phyloP scores from a whole-genome alignment of 2,888 invertebrate genomes.

The Oligia strigilis region DNA sequence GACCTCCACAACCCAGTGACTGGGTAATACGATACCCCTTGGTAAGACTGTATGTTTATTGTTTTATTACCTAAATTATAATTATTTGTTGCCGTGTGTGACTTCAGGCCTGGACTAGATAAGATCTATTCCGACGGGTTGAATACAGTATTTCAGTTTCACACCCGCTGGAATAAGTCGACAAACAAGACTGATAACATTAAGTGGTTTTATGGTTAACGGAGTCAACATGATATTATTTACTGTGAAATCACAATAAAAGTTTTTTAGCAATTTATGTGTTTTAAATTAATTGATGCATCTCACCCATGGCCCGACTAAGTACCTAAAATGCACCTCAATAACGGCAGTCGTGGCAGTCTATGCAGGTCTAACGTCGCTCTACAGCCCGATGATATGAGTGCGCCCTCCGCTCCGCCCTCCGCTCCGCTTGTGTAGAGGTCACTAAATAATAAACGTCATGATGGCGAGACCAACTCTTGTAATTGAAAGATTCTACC shows the following conservation, averaged over 20 bases:
- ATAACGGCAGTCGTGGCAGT: background rate
- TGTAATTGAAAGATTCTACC: too few relatives aligned
- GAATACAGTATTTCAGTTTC: background rate
- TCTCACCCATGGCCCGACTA: background rate
- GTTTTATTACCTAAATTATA: background rate
- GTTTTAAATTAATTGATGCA: constrained; percentile 26
- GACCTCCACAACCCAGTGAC: background rate
- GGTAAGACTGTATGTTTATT: background rate
- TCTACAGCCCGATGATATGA: background rate
- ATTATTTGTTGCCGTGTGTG: constrained; percentile 21
- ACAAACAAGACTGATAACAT: constrained; percentile 58
- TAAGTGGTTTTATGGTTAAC: constrained; percentile 41
- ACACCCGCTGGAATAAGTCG: constrained; percentile 5
- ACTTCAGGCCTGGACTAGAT: background rate
- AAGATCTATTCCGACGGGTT: constrained; percentile 9
- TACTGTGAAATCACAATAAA: constrained; percentile 54
- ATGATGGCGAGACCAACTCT: too few relatives aligned
- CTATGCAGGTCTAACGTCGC: background rate
- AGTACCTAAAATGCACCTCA: background rate
- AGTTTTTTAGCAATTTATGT: constrained; percentile 30
- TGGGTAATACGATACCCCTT: background rate
- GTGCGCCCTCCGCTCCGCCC: background rate
- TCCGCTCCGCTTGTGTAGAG: background rate
- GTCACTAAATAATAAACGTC: background rate
- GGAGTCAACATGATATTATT: constrained; percentile 17